Conservation (phyloP, 2,797 vertebrate species). For the Coccyzus lansbergi region DNA sequence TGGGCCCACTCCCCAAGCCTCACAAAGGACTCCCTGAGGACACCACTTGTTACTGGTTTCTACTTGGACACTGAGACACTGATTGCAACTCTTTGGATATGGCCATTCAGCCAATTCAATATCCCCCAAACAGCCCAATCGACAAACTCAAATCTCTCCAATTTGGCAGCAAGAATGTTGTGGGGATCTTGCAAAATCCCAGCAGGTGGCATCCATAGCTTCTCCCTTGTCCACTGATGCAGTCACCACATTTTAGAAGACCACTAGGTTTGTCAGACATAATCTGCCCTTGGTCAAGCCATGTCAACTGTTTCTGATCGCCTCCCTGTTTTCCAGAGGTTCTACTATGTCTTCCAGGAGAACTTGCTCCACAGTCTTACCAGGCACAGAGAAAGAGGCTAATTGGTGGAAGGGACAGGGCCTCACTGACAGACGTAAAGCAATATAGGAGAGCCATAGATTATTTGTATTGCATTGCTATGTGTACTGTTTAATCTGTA, state of each 20-base stretch:
- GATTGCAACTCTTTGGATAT: background rate
- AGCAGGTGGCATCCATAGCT: background rate
- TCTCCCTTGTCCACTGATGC: background rate
- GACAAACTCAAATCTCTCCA: background rate
- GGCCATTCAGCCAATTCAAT: background rate
- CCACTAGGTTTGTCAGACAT: background rate
- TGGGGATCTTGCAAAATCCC: background rate
- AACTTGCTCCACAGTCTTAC: background rate
- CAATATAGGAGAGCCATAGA: too few species aligned
- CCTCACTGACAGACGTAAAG: too few species aligned
- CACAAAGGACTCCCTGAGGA: background rate
- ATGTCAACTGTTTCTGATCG: background rate
- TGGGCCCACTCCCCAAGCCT: too few species aligned
- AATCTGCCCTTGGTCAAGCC: background rate
- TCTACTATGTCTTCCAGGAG: background rate
- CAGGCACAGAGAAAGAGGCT: accelerated
- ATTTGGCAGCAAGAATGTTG: background rate
- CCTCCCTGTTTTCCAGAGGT: background rate
- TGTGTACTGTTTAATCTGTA: too few species aligned
- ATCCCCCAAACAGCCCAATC: background rate
- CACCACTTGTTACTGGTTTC: background rate
- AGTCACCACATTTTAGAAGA: too few species aligned
- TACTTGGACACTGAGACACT: background rate
- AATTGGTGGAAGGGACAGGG: background rate
- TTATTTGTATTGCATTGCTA: too few species aligned